A percentile compares a stretch with the other conserved stretches of the same genome.
Conservation (phyloP, 1,140 invertebrate genomes). For the Eumeta japonica region DNA sequence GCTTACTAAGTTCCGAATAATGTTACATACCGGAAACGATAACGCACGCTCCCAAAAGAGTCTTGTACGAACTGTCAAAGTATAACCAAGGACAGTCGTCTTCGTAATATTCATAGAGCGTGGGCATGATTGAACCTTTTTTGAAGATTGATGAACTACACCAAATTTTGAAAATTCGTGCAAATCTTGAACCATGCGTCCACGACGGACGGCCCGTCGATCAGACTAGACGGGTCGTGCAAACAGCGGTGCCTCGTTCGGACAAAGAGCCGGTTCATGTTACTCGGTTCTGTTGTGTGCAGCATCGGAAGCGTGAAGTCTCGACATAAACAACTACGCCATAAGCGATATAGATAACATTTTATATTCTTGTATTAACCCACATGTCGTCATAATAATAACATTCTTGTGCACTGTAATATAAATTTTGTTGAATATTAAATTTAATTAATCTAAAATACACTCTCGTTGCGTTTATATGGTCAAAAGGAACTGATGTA, state of each 20-base stretch:
- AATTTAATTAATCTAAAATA: no score
- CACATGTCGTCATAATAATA: no score
- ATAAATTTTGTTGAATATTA: no score
- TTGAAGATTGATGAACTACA: conserved; percentile 22
- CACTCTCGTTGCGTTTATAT: no score
- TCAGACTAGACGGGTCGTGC: conserved; percentile 41
- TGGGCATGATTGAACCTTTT: conserved; percentile 23
- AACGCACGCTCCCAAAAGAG: conserved; percentile 48
- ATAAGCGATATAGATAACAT: no score
- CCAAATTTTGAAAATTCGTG: no score
- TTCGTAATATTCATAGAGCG: conserved; percentile 37
- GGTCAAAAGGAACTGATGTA: no score
- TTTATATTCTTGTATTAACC: no score
- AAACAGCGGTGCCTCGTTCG: conserved; percentile 20
- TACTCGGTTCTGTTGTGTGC: conserved; percentile 29
- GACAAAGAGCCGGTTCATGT: conserved; percentile 35
- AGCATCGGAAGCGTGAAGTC: conserved; percentile 30
- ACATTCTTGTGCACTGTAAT: no score
- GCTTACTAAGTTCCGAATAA: no score
- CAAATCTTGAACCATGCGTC: no score
- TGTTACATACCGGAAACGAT: conserved; percentile 56
- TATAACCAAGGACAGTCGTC: conserved; percentile 56
- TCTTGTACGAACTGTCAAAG: conserved; percentile 55
- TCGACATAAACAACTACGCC: no score
- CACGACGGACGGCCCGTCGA: conserved; percentile 32